These are phyloP conservation scores for Epizoanthus scotinus DNA, from an alignment of 92 coral and sea anemone species.

Conservation along the genomic window DNA sequence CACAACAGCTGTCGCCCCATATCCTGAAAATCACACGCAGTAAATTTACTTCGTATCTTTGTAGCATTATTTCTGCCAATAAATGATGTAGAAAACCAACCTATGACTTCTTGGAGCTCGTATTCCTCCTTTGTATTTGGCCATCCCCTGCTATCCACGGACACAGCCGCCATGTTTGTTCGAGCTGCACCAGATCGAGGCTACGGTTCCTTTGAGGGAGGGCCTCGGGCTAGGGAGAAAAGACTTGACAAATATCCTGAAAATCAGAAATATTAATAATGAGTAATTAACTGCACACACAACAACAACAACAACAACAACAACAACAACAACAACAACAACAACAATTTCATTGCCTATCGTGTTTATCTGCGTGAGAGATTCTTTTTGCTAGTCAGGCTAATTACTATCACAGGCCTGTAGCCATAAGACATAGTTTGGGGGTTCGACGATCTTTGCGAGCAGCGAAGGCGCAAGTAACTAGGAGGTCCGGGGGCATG, in stretches of 20 bases:
- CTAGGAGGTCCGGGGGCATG: too few relatives aligned
- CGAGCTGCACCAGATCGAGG: conserved; percentile 17
- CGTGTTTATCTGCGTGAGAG: too few relatives aligned
- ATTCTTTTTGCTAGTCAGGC: too few relatives aligned
- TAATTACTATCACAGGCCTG: too few relatives aligned
- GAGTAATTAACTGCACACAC: background rate
- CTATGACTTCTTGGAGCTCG: conserved; percentile 93
- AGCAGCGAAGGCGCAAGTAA: too few relatives aligned
- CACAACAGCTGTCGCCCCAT: conserved; percentile 99
- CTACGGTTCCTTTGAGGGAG: conserved; percentile 1
- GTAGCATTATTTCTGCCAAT: background rate
- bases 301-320: background rate
- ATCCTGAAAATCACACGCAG: conserved; percentile 49
- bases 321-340: too few relatives aligned
- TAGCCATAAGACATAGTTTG: too few relatives aligned
- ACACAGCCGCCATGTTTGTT: conserved; percentile 67
- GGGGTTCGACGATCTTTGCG: too few relatives aligned
- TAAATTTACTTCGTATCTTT: background rate
- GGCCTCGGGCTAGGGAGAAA: too few relatives aligned
- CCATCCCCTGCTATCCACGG: conserved; percentile 85
- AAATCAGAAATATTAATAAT: too few relatives aligned
- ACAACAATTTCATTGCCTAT: too few relatives aligned
- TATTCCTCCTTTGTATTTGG: conserved; percentile 84
- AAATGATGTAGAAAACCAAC: conserved; percentile 40
- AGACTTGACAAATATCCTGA: too few relatives aligned